These are phyloP conservation scores for Urocolius indicus DNA, from an alignment of 2,113 vertebrate species.

Conservation along the genomic window DNA sequence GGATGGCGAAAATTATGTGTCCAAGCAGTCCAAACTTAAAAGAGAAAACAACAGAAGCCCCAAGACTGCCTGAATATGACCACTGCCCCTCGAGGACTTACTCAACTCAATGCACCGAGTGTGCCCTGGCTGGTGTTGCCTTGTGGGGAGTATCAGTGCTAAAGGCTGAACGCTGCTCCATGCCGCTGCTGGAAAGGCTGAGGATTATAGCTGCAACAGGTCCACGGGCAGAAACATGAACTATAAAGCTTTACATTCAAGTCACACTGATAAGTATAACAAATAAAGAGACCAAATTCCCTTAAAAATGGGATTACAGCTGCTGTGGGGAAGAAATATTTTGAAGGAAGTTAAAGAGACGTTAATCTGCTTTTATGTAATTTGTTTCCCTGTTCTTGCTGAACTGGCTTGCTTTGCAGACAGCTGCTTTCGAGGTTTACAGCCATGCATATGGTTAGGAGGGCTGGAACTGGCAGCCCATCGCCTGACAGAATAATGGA, in stretches of 20 bases:
- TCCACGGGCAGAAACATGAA: neutral
- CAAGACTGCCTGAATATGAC: neutral
- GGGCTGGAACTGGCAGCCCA: constrained; percentile 28
- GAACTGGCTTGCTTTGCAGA: constrained; percentile 26
- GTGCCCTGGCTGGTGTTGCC: neutral
- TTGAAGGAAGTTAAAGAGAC: constrained; percentile 60
- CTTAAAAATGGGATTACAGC: constrained; percentile 58
- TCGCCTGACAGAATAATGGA: constrained; percentile 55
- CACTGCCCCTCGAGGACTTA: neutral
- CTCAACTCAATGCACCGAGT: neutral
- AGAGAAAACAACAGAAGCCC: neutral
- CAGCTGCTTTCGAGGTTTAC: constrained; percentile 60
- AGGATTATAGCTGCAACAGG: constrained; percentile 42
- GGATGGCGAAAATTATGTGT: too few species aligned
- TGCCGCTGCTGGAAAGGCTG: neutral
- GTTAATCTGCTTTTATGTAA: constrained; percentile 64
- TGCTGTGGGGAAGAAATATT: constrained; percentile 45
- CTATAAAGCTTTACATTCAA: constrained; percentile 41
- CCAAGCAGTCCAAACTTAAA: neutral
- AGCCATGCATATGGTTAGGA: constrained; percentile 5
- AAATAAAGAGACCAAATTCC: constrained; percentile 49
- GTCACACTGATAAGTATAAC: constrained; percentile 36
- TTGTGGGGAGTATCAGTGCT: neutral
- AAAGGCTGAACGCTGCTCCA: neutral
- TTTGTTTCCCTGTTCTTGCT: constrained; percentile 67